Percentiles rank a stretch among this genome's conserved stretches.
Evolutionary conservation across 2,113 vertebrate species (phyloP).

Genomic region (Macquaria australasica): DNA sequence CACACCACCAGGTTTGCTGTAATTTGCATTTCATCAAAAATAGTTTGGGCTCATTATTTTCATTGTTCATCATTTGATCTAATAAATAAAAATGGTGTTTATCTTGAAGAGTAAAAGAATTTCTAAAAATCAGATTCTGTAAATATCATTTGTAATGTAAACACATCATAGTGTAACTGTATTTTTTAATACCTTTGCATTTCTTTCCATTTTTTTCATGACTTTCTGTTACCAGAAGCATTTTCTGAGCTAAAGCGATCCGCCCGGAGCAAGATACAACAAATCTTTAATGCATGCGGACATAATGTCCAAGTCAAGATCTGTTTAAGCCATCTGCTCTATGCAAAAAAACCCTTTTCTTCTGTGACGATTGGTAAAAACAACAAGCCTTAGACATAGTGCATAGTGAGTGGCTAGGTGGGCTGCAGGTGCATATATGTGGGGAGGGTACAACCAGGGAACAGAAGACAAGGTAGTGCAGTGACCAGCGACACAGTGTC

Average conservation of each 20-base stretch:
- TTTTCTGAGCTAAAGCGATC: background rate
- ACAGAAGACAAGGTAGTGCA: slow-evolving; percentile 40
- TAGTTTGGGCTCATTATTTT: background rate
- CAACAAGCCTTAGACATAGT: background rate
- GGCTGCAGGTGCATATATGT: slow-evolving; percentile 31
- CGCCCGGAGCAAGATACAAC: background rate
- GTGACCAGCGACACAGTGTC: slow-evolving; percentile 48
- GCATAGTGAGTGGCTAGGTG: background rate
- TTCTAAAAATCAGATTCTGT: background rate
- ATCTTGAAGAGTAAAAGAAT: background rate
- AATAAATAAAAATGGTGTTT: background rate
- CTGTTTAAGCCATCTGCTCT: background rate
- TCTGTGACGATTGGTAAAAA: slow-evolving; percentile 5
- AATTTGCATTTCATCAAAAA: background rate
- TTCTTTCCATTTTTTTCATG: background rate
- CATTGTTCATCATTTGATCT: slow-evolving; percentile 10
- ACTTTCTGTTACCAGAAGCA: background rate
- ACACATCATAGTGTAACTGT: background rate
- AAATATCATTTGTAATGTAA: background rate
- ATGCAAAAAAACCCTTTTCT: background rate
- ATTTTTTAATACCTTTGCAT: background rate
- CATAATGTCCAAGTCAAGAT: slow-evolving; percentile 1
- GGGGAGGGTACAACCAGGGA: slow-evolving; percentile 22
- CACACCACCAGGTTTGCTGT: background rate
- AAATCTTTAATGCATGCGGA: background rate